These are phyloP conservation scores for Steatocranus sp. DNA, from an alignment of 2,797 vertebrate species.

Conservation along the genomic window DNA sequence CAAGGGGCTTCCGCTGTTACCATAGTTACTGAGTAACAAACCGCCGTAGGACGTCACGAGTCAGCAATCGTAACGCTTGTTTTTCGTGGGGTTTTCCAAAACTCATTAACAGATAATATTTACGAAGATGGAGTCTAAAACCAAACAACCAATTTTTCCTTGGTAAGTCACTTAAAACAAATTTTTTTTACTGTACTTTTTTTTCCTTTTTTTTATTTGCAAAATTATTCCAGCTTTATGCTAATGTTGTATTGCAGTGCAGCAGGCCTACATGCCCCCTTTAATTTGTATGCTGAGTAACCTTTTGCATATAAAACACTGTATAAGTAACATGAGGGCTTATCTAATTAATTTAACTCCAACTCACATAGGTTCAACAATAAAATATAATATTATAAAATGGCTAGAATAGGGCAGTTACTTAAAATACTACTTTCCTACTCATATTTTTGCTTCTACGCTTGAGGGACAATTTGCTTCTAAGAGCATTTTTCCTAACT, in stretches of 20 bases:
- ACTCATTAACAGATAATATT: neutral
- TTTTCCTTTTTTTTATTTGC: no score
- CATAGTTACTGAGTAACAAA: conserved; percentile 27
- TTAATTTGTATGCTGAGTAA: neutral
- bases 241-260: neutral
- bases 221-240: neutral
- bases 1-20: neutral
- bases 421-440: neutral
- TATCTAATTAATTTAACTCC: neutral
- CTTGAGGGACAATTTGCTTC: neutral
- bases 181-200: rapidly evolving
- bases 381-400: neutral
- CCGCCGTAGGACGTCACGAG: neutral
- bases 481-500: neutral
- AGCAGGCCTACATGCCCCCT: neutral
- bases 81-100: neutral
- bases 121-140: neutral
- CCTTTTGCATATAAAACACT: neutral
- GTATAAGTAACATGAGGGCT: neutral
- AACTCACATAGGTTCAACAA: neutral
- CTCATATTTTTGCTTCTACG: neutral
- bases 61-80: neutral
- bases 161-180: conserved; percentile 2
- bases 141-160: neutral
- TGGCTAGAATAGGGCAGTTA: neutral